Evolutionary conservation across 2,797 vertebrate genomes (phyloP), one percentile per base, ranked within the genome.

Genomic region (Sternotherus odoratus): DNA sequence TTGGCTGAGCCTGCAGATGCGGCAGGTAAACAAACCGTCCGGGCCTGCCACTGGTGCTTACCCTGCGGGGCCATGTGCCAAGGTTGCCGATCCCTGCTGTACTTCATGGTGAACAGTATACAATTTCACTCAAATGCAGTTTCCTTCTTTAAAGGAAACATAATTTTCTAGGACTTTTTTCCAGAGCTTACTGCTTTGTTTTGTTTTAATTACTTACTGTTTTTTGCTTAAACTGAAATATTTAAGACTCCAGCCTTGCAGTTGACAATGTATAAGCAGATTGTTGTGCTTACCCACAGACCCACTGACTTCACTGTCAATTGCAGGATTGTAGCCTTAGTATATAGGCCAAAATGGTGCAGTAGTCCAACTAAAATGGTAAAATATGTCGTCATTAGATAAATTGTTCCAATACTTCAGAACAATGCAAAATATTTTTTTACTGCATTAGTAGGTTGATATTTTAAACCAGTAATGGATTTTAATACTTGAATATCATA

Each of bases 171-270:
- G 26, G 72, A 66, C 13, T 74, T 39, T 72, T 39, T 74, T 26
- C 43, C 15, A 28, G 12, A 48, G 13, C 72, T 48, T 30, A 13
- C 36, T 69, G 33, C 9, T 69, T 11, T 19, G 16, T 63, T 33
- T 9, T 46, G 26, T 60, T 66, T 36, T 75, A 72, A 28, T 28
- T 75, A 48, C 12, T 9, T 33, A 5, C n/a, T n/a, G 16, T 15
- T 5, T 26, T 6, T 5, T 10, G 48, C 6, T 17, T 36, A 3
- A 50, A 12, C 0, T 1, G 24, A 36, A 4, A 5, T 1, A 0
- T 24, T 87, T 3, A 0, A 17, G 0, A 26, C 23, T 3, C 2
- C 48, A 6, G 1, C 2, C 3, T 4, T 3, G 0, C 6, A 0
- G 5, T 0, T 2, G 33, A 4, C 17, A 1, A 56, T 0, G 36